Evolutionary conservation across 2,797 vertebrate species (phyloP).

Genomic region (Halcyon smyrnensis): DNA sequence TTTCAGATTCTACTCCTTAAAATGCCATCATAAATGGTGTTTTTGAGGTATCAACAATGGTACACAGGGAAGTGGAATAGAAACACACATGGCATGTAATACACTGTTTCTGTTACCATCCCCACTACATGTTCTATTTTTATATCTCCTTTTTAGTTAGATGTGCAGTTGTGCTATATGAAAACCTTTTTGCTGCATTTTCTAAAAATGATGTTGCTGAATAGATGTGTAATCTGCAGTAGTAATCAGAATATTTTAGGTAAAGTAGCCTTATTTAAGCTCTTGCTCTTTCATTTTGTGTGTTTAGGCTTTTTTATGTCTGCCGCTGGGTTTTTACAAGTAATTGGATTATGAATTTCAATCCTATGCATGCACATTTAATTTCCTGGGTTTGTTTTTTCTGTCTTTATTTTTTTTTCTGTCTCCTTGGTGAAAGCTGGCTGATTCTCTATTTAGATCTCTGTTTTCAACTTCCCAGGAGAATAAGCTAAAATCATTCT

Average conservation of each 20-base stretch:
- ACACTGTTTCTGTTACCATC: not conserved
- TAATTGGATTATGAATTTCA: conserved; percentile 42
- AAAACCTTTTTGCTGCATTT: not conserved
- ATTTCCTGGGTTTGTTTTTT: conserved; percentile 7
- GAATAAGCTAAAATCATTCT: not conserved
- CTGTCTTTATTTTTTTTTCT: not conserved
- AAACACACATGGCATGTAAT: not conserved
- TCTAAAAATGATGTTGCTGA: not conserved
- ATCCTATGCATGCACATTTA: not conserved
- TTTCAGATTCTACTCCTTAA: not conserved
- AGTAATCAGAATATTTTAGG: not conserved
- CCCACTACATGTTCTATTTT: not conserved
- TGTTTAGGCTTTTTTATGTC: conserved; percentile 7
- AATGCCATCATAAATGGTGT: not conserved
- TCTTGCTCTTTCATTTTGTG: not conserved
- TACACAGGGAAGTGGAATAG: not conserved
- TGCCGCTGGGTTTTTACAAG: not conserved
- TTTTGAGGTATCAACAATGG: not conserved
- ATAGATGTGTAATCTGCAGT: not conserved
- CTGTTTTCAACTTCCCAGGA: not conserved
- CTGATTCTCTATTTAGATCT: not conserved
- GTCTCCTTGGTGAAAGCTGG: not conserved
- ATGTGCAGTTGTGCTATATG: not conserved
- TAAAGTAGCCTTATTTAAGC: conserved; percentile 4
- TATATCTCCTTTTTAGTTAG: not conserved